Base-by-base conservation (phyloP, 2,797 vertebrate genomes). In the Poeciliopsis presidionis region DNA sequence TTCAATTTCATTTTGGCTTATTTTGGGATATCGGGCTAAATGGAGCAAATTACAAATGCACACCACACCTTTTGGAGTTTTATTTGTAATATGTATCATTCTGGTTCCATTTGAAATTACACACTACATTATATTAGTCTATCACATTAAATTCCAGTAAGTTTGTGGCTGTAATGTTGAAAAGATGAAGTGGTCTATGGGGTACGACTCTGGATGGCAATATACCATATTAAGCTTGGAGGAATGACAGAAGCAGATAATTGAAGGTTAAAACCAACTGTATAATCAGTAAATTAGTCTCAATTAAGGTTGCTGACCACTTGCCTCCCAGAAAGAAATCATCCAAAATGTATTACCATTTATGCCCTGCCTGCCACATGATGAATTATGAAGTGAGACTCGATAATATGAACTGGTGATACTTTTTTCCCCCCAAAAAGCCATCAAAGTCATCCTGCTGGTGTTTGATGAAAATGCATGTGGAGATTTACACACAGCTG, bases 341-440 rank as follows among this genome's bases (percentile, higher is more conserved):
- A 12, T 84, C 47, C 53, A 77, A 83, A 55, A 82, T 80, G 33
- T 46, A 82, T 75, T 67, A 74, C 51, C 43, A 72, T 86, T 76
- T 78, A 81, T n/a, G 69, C 55, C 49, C 65, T 47, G 63, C 75
- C 41, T 53, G 43, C 61, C 73, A 83, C 76, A 20, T 41, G 39
- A 53, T 86, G 74, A 87, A 75, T 80, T 79, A 80, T 81, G 77
- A 77, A 86, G 39, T 67, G 73, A 78, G 76, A 79, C 30, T 47
- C 43, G 80, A 76, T 72, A 47, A 77, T 74, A 28, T 70, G 57
- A 75, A 71, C 55, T 36, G 76, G 81, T 79, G 79, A 78, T 73
- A n/a, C 81, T 49, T 82, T 30, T 9, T 7, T 75, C 63, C 41
- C 59, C 70, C 82, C 28, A 39, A 69, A 51, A 57, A 76, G n/a